Evolutionary conservation across 2,888 invertebrate genomes (phyloP).

Genomic region (Luperina nickerlii): DNA sequence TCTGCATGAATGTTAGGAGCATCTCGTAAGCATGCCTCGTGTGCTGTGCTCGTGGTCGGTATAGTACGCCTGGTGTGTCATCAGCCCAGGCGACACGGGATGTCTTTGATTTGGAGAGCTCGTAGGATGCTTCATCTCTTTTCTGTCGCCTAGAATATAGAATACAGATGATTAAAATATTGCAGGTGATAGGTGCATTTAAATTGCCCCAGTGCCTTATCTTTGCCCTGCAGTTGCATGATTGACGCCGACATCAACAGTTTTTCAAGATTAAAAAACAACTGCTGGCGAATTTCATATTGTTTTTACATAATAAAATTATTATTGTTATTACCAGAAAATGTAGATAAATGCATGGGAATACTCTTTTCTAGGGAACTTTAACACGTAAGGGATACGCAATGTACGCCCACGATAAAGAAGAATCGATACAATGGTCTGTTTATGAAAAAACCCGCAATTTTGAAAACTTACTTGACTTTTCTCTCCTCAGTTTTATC

Average conservation of each 20-base stretch:
- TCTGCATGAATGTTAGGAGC: slow-evolving; percentile 98
- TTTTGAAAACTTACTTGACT: slow-evolving; percentile 92
- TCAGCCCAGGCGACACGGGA: slow-evolving; percentile 96
- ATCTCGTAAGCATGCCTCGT: slow-evolving; percentile 99
- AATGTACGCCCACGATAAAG: neutral
- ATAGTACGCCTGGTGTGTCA: slow-evolving; percentile 98
- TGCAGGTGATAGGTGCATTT: neutral
- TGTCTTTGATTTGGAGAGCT: slow-evolving; percentile 97
- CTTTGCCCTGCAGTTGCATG: neutral
- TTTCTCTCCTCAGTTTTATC: slow-evolving; percentile 98
- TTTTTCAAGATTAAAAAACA: neutral
- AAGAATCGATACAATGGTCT: neutral
- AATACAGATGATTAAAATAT: neutral
- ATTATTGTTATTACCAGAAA: neutral
- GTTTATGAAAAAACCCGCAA: neutral
- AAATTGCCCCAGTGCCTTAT: neutral
- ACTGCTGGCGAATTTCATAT: neutral
- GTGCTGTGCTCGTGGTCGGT: slow-evolving; percentile 99
- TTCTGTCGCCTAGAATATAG: slow-evolving; percentile 93
- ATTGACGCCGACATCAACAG: neutral
- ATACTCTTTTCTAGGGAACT: neutral
- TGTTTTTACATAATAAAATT: neutral
- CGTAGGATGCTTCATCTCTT: slow-evolving; percentile 97
- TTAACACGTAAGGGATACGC: neutral
- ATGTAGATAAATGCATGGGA: neutral